A percentile compares a stretch with the other conserved stretches of the same genome.
phyloP scores from a whole-genome alignment of 2,113 vertebrate genomes.

The Oreochromis spilurus region DNA sequence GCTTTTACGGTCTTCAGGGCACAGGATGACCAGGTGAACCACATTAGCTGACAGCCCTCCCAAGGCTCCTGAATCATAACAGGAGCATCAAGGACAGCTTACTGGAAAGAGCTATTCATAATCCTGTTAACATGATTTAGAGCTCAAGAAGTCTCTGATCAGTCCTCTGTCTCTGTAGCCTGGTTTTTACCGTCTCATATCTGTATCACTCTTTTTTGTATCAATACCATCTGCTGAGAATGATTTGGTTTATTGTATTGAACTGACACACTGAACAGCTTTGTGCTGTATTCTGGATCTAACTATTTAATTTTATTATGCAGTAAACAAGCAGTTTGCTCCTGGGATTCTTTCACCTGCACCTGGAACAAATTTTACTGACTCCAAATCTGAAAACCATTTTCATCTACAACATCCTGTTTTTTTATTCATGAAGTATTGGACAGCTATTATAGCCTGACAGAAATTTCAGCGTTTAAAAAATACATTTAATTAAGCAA shows the following conservation, averaged over 20 bases:
- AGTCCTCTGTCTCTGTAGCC: background rate
- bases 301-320: background rate
- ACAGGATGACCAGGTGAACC: background rate
- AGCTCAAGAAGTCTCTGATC: background rate
- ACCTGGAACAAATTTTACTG: background rate
- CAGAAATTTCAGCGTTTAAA: accelerated
- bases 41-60: background rate
- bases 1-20: background rate
- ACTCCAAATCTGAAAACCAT: background rate
- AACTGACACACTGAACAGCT: background rate
- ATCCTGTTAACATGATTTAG: background rate
- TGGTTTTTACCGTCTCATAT: background rate
- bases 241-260: background rate
- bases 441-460: background rate
- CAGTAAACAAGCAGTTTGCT: background rate
- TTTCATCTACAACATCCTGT: background rate
- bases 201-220: background rate
- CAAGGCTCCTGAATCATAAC: background rate
- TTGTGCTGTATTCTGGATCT: background rate
- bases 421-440: background rate
- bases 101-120: background rate
- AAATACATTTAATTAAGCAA: background rate
- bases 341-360: background rate
- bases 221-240: background rate
- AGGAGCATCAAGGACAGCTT: background rate